Evolutionary conservation across 2,888 invertebrate species (phyloP).

Genomic region (Drosophila lutescens): DNA sequence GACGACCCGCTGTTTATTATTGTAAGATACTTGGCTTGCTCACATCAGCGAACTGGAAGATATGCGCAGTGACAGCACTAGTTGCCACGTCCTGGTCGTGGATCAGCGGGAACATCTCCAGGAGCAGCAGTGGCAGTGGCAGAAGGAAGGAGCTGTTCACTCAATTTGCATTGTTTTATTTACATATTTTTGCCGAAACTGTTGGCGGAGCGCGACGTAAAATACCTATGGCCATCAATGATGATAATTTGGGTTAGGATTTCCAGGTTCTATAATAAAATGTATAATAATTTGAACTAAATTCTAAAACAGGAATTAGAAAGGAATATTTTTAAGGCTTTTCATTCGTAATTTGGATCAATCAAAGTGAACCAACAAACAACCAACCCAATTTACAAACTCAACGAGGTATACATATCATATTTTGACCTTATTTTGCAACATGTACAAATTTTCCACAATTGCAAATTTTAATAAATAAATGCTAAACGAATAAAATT

Average conservation of each 20-base stretch:
- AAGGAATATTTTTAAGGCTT: no score
- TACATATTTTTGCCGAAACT: slow-evolving; percentile 66
- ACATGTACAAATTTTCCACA: no score
- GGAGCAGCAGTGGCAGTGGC: not conserved
- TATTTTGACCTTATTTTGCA: no score
- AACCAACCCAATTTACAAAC: no score
- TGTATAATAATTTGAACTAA: not conserved
- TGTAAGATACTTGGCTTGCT: slow-evolving; percentile 74
- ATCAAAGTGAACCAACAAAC: no score
- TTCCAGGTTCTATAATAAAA: not conserved
- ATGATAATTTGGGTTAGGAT: slow-evolving; percentile 3
- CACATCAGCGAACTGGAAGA: slow-evolving; percentile 78
- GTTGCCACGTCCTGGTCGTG: slow-evolving; percentile 49
- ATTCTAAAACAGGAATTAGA: no score
- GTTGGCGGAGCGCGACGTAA: slow-evolving; percentile 31
- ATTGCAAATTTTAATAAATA: no score
- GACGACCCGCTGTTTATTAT: slow-evolving; percentile 72
- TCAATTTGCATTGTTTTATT: slow-evolving; percentile 76
- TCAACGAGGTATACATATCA: no score
- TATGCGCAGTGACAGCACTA: slow-evolving; percentile 75
- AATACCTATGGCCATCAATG: slow-evolving; percentile 47
- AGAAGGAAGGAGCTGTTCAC: slow-evolving; percentile 12
- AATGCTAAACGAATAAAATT: no score
- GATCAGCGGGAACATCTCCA: not conserved
- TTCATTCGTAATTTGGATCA: no score